phyloP scores from a whole-genome alignment of 2,888 invertebrate genomes.

The Sarcophaga variegata region DNA sequence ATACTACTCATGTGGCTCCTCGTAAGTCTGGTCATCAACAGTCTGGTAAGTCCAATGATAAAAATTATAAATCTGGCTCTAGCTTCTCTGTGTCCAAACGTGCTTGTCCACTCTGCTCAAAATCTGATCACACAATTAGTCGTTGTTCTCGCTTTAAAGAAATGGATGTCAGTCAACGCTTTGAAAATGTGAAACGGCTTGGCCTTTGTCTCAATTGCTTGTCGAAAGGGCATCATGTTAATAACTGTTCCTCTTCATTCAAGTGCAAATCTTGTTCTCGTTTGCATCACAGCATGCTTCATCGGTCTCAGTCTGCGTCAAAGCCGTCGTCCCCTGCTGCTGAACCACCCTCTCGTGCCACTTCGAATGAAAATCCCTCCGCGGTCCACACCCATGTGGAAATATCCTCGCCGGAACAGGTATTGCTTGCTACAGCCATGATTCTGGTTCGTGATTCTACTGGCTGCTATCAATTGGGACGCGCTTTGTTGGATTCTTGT shows the following conservation, averaged over 20 bases:
- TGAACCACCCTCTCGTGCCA: constrained; percentile 6
- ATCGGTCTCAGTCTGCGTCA: constrained; percentile 7
- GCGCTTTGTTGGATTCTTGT: constrained; percentile 61
- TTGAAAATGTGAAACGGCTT: background rate
- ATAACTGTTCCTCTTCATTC: constrained; percentile 33
- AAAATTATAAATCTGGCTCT: background rate
- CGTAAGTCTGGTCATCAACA: background rate
- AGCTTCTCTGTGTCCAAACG: background rate
- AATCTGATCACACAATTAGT: background rate
- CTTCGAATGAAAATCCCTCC: constrained; percentile 10
- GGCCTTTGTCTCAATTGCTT: constrained; percentile 38
- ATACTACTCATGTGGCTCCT: background rate
- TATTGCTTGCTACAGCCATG: constrained; percentile 67
- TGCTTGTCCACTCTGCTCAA: background rate
- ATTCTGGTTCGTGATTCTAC: constrained; percentile 54
- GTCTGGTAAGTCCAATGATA: background rate
- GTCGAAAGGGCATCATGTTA: constrained; percentile 42
- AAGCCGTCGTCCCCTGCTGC: constrained; percentile 19
- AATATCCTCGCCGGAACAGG: constrained; percentile 31
- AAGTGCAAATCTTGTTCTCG: constrained; percentile 40
- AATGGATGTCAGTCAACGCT: background rate
- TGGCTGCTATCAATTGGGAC: constrained; percentile 50
- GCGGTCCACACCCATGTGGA: constrained; percentile 50
- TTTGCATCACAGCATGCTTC: constrained; percentile 22
- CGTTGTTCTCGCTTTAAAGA: background rate